phyloP scores from a whole-genome alignment of 53 echinoderm and acorn worm species.

The Crossaster papposus region DNA sequence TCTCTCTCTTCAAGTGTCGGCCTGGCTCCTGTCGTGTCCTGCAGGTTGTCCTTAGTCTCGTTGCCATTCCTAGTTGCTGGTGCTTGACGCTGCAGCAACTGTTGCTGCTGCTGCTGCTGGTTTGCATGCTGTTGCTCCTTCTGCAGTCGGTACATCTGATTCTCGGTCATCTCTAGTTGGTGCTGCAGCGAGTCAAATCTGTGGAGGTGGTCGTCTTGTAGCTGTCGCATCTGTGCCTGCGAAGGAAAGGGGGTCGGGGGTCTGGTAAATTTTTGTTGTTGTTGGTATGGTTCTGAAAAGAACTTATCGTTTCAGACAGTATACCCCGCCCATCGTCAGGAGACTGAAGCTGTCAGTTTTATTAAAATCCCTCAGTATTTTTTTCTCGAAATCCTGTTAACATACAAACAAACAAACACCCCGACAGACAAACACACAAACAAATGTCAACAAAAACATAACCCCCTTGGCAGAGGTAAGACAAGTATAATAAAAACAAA shows the following conservation, averaged over 20 bases:
- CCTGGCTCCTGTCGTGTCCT: constrained; percentile 43
- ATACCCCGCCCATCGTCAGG: too few relatives aligned
- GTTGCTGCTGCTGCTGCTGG: constrained; percentile 23
- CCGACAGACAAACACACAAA: too few relatives aligned
- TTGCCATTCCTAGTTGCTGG: constrained; percentile 25
- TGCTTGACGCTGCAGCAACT: not conserved
- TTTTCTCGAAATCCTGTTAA: too few relatives aligned
- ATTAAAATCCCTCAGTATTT: too few relatives aligned
- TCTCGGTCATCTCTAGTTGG: constrained; percentile 91
- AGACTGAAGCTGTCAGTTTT: too few relatives aligned
- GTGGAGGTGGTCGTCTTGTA: constrained; percentile 86
- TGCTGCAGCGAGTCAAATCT: constrained; percentile 80
- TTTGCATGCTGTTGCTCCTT: constrained; percentile 71
- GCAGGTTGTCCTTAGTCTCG: constrained; percentile 61
- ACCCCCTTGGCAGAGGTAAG: too few relatives aligned
- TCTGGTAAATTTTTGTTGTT: too few relatives aligned
- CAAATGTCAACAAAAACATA: too few relatives aligned
- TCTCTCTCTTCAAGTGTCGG: constrained; percentile 83
- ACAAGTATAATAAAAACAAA: too few relatives aligned
- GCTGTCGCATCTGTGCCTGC: constrained; percentile 80
- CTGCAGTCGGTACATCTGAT: constrained; percentile 86
- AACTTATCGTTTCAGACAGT: too few relatives aligned
- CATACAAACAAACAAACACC: too few relatives aligned
- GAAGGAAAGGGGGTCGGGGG: not conserved
- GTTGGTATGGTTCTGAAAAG: too few relatives aligned